A percentile compares a stretch with the other conserved stretches of the same genome.
Evolutionary conservation across 1,140 invertebrate genomes (phyloP).

Genomic region (Melitaea cinxia): DNA sequence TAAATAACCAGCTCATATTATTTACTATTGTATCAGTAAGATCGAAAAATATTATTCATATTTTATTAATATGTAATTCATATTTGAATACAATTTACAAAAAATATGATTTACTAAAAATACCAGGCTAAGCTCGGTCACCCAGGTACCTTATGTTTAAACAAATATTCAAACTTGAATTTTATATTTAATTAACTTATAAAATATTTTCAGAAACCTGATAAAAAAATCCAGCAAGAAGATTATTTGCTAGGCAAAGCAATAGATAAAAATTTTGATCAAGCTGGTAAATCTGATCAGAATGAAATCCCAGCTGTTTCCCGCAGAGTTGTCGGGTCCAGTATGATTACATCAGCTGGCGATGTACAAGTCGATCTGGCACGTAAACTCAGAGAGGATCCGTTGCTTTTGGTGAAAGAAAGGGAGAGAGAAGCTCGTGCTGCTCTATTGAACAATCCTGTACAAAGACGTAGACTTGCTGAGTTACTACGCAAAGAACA

Average conservation of each 20-base stretch:
- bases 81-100: too few species aligned
- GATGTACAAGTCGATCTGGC: slow-evolving; percentile 89
- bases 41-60: too few species aligned
- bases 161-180: neutral
- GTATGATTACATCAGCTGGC: slow-evolving; percentile 66
- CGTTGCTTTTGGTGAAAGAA: slow-evolving; percentile 92
- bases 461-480: slow-evolving; percentile 92
- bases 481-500: slow-evolving; percentile 86
- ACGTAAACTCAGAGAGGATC: slow-evolving; percentile 95
- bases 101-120: too few species aligned
- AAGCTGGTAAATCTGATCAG: slow-evolving; percentile 84
- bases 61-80: too few species aligned
- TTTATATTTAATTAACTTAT: slow-evolving; percentile 24
- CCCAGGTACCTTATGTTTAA: too few species aligned
- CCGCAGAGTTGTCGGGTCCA: slow-evolving; percentile 83
- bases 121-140: too few species aligned
- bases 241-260: slow-evolving; percentile 94
- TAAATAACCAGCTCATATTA: too few species aligned
- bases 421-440: slow-evolving; percentile 91
- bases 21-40: too few species aligned
- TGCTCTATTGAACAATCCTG: slow-evolving; percentile 93
- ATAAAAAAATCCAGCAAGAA: slow-evolving; percentile 89
- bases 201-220: slow-evolving; percentile 82
- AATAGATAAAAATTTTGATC: slow-evolving; percentile 93
- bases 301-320: slow-evolving; percentile 90